These are phyloP conservation scores for Bovichtus diacanthus DNA, from an alignment of 2,797 vertebrate species.

Conservation along the genomic window DNA sequence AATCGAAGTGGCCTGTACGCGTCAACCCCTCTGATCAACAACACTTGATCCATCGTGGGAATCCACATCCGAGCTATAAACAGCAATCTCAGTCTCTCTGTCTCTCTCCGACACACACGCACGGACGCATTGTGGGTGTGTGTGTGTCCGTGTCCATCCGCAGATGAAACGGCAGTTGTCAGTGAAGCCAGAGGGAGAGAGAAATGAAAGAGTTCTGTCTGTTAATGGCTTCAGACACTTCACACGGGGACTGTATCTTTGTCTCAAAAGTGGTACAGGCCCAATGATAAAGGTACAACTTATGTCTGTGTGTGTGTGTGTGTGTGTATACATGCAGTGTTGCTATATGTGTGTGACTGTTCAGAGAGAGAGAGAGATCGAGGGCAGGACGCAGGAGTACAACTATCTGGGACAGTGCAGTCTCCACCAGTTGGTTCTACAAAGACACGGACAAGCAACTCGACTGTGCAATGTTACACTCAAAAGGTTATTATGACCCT, in stretches of 20 bases:
- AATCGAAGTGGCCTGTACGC: not conserved
- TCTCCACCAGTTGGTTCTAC: conserved; percentile 24
- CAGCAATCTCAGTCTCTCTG: conserved; percentile 19
- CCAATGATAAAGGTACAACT: conserved; percentile 2
- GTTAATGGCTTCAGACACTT: not conserved
- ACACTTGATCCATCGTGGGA: conserved; percentile 35
- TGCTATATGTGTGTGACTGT: conserved; percentile 42
- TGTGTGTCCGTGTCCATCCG: conserved; percentile 34
- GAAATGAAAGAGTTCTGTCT: too few relatives aligned
- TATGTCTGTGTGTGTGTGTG: not conserved
- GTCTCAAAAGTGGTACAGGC: not conserved
- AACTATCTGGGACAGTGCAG: conserved; percentile 67
- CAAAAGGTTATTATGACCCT: not conserved
- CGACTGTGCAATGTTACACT: not conserved
- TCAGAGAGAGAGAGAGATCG: conserved; percentile 58
- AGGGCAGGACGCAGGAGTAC: conserved; percentile 65
- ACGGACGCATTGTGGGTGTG: conserved; percentile 43
- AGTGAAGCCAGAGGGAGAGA: conserved; percentile 15
- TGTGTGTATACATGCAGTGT: not conserved
- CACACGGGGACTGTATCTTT: not conserved
- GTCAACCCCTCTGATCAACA: conserved; percentile 19
- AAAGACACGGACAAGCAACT: conserved; percentile 21
- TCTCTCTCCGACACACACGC: conserved; percentile 25
- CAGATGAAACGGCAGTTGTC: conserved; percentile 17
- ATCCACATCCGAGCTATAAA: conserved; percentile 48